These are phyloP conservation scores for Solenopsis fugax DNA, from an alignment of 1,140 invertebrate genomes.

Conservation along the genomic window DNA sequence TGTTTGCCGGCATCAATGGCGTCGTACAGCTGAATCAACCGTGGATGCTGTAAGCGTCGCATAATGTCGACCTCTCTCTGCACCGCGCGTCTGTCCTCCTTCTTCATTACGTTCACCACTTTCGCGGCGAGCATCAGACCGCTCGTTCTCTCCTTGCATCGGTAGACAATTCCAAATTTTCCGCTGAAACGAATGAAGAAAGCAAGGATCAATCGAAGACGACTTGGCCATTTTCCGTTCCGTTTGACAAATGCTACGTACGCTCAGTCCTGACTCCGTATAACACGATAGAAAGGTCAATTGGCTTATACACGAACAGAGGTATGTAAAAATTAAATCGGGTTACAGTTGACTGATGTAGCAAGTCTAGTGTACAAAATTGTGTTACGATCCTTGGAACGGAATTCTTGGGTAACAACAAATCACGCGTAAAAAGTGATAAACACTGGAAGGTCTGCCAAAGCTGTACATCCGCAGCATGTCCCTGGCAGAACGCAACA, in stretches of 20 bases:
- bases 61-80: slow-evolving; percentile 99
- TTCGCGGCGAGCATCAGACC: slow-evolving; percentile 96
- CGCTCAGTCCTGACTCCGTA: not conserved
- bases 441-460: slow-evolving; percentile 32
- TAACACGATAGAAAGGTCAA: not conserved
- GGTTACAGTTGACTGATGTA: not conserved
- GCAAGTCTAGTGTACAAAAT: slow-evolving; percentile 21
- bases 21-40: slow-evolving; percentile 98
- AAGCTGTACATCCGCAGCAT: slow-evolving; percentile 23
- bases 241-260: not conserved
- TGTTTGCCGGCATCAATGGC: slow-evolving; percentile 96
- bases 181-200: slow-evolving; percentile 89
- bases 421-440: slow-evolving; percentile 26
- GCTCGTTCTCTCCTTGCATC: slow-evolving; percentile 94
- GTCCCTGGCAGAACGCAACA: slow-evolving; percentile 26
- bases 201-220: not conserved
- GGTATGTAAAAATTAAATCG: not conserved
- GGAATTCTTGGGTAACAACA: slow-evolving; percentile 18
- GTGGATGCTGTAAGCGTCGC: slow-evolving; percentile 96
- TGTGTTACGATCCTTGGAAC: not conserved
- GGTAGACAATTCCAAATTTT: slow-evolving; percentile 99
- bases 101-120: slow-evolving; percentile 94
- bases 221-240: not conserved
- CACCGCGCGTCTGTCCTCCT: slow-evolving; percentile 96
- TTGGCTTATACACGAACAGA: not conserved